phyloP scores from a whole-genome alignment of 2,113 vertebrate genomes.

The Onychorhynchus coronatus region DNA sequence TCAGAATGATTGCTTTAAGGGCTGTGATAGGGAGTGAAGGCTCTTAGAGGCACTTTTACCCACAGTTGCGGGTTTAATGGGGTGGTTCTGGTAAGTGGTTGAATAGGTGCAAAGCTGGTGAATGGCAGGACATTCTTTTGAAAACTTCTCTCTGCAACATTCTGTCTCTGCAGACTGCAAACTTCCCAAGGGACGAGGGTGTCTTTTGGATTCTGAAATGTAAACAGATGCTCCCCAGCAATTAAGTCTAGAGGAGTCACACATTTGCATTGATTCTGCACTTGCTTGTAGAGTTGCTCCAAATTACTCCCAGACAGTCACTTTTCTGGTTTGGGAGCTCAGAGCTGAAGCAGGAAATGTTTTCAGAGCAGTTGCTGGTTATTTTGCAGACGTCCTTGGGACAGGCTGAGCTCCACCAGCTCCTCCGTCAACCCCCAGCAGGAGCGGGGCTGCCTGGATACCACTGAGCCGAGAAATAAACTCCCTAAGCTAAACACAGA shows the following conservation, averaged over 20 bases:
- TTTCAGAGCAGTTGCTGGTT: not conserved
- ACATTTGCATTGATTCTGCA: not conserved
- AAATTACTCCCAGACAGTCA: not conserved
- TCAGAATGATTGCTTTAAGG: not conserved
- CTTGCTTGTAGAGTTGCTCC: not conserved
- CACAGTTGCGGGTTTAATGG: not conserved
- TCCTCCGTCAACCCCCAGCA: not conserved
- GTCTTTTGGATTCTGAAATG: not conserved
- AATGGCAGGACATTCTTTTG: not conserved
- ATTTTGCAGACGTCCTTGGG: not conserved
- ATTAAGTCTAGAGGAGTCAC: not conserved
- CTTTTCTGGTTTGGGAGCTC: not conserved
- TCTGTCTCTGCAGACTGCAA: not conserved
- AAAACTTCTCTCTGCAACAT: not conserved
- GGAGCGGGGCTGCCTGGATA: not conserved
- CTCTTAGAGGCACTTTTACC: not conserved
- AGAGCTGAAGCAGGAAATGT: not conserved
- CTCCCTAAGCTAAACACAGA: not conserved
- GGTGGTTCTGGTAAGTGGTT: not conserved
- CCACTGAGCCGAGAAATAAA: not conserved
- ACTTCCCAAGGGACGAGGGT: rapidly evolving
- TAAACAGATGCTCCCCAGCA: not conserved
- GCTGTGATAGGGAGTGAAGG: not conserved
- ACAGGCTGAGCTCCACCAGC: not conserved
- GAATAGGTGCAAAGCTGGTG: not conserved